A percentile compares a stretch with the other conserved stretches of the same genome.
phyloP scores from a whole-genome alignment of 2,888 invertebrate species.

The Tetranychus truncatus region DNA sequence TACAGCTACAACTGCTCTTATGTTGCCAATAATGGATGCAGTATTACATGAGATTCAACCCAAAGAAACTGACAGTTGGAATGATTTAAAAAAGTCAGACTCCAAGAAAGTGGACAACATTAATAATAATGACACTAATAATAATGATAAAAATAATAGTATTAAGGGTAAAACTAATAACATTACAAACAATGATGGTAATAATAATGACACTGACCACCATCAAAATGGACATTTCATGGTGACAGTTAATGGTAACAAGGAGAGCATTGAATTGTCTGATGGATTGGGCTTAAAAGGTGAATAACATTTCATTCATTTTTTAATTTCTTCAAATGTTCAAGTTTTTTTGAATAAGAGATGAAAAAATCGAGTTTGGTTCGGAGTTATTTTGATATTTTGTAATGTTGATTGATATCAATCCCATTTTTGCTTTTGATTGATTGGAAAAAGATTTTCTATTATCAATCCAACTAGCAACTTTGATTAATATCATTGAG shows the following conservation, averaged over 20 bases:
- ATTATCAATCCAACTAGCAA: too few relatives aligned
- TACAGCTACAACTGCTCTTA: conserved; percentile 23
- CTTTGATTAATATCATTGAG: too few relatives aligned
- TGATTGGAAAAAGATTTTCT: too few relatives aligned
- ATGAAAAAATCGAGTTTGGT: too few relatives aligned
- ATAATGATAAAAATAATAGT: not conserved
- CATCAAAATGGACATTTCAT: not conserved
- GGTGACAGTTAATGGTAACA: not conserved
- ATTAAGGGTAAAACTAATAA: not conserved
- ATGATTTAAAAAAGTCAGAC: not conserved
- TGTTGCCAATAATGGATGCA: conserved; percentile 22
- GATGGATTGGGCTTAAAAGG: not conserved
- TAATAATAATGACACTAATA: not conserved
- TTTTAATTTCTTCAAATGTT: not conserved
- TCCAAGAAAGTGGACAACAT: not conserved
- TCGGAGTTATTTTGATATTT: too few relatives aligned
- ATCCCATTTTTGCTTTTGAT: too few relatives aligned
- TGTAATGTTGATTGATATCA: too few relatives aligned
- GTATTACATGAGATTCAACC: conserved; percentile 18
- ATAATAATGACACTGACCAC: not conserved
- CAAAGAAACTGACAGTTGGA: not conserved
- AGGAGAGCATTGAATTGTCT: not conserved
- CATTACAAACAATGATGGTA: not conserved
- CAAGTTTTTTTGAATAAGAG: not conserved
- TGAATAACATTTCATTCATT: not conserved